Evolutionary conservation across 2,113 vertebrate genomes (phyloP).

Genomic region (Sorex araneus): DNA sequence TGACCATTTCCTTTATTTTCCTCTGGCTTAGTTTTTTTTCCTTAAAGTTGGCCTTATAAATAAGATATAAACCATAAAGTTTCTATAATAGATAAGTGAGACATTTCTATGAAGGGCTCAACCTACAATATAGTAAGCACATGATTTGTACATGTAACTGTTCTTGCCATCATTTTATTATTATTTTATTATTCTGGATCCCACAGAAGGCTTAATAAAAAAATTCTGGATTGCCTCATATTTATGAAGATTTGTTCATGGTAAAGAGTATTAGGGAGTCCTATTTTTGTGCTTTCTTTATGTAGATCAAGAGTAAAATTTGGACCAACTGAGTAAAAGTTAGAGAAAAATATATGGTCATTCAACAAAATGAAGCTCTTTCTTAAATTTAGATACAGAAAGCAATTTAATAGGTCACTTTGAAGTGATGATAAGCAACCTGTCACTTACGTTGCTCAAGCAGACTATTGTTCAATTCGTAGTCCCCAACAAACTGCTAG

Average conservation of each 20-base stretch:
- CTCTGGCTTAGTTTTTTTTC: not conserved
- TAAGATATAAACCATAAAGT: not conserved
- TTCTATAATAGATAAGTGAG: not conserved
- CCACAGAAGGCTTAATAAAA: not conserved
- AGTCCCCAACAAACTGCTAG: not conserved
- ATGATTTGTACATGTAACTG: not conserved
- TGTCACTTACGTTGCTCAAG: not conserved
- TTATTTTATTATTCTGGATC: not conserved
- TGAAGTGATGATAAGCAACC: not conserved
- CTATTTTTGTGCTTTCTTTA: not conserved
- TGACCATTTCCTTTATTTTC: not conserved
- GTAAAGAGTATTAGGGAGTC: not conserved
- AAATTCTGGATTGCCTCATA: not conserved
- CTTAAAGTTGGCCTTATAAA: not conserved
- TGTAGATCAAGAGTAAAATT: not conserved
- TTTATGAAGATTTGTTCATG: not conserved
- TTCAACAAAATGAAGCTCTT: not conserved
- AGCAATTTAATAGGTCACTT: not conserved
- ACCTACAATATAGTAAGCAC: not conserved
- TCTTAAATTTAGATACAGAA: not conserved
- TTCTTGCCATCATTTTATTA: not conserved
- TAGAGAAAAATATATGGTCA: not conserved
- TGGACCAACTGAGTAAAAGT: slow-evolving; percentile 3
- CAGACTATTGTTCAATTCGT: not conserved
- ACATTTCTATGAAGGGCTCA: not conserved